Evolutionary conservation across 2,797 vertebrate genomes (phyloP).

Genomic region (Mormyrus hasselquistii): DNA sequence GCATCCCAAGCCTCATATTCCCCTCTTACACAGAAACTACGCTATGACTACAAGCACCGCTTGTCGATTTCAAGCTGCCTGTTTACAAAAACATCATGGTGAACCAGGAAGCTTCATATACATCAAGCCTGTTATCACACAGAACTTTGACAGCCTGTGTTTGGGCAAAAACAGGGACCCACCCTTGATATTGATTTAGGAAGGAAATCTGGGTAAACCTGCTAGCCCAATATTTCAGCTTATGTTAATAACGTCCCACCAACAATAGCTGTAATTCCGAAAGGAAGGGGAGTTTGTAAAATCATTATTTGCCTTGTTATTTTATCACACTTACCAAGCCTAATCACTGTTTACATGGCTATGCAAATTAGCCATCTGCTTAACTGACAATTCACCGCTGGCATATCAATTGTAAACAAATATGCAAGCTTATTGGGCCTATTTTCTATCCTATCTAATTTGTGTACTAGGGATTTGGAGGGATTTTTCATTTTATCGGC

Average conservation of each 20-base stretch:
- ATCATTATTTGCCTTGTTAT: conserved; percentile 23
- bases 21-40: background rate
- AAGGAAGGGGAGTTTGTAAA: conserved; percentile 15
- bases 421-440: conserved; percentile 2
- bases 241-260: background rate
- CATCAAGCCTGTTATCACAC: background rate
- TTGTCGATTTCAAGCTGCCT: background rate
- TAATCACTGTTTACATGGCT: conserved; percentile 25
- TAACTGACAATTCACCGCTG: conserved; percentile 14
- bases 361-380: conserved; percentile 26
- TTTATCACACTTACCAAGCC: conserved; percentile 24
- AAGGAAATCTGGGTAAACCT: background rate
- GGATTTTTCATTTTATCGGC: conserved; percentile 12
- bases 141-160: background rate
- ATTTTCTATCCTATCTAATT: conserved; percentile 16
- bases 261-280: conserved; percentile 13
- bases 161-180: background rate
- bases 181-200: background rate
- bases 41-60: background rate
- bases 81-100: background rate
- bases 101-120: background rate
- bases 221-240: background rate
- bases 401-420: conserved; percentile 22
- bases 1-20: background rate
- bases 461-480: conserved; percentile 21